phyloP scores from a whole-genome alignment of 92 coral and sea anemone species.

The Palythoa grandiflora region DNA sequence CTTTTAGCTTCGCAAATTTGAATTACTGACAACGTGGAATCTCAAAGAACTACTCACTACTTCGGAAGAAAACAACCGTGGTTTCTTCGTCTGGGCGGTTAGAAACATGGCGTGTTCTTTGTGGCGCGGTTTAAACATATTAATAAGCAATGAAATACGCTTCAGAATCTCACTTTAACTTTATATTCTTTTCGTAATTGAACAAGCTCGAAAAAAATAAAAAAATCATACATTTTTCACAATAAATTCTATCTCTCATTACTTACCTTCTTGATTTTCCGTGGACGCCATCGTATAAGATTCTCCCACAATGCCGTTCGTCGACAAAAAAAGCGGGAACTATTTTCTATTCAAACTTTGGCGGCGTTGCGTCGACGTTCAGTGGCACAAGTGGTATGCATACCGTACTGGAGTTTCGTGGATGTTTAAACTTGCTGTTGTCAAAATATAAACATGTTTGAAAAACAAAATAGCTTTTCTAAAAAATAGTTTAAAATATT shows the following conservation, averaged over 20 bases:
- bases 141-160: neutral
- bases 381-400: neutral
- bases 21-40: neutral
- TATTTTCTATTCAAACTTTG: neutral
- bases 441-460: too few species aligned
- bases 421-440: neutral
- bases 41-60: neutral
- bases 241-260: neutral
- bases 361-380: neutral
- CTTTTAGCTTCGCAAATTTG: neutral
- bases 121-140: neutral
- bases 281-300: conserved; percentile 45
- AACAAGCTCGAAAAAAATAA: neutral
- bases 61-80: neutral
- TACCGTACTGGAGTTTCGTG: neutral
- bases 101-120: conserved; percentile 17
- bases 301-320: conserved; percentile 31
- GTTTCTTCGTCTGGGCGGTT: conserved; percentile 18
- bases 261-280: conserved; percentile 52
- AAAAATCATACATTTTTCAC: neutral
- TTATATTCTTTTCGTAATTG: neutral
- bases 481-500: too few species aligned
- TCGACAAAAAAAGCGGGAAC: conserved; percentile 21
- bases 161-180: neutral
- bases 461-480: too few species aligned